Percentiles rank a stretch among this genome's conserved stretches.
These are phyloP conservation scores for Oncorhynchus gorbuscha DNA, from an alignment of 2,113 vertebrate species.

Conservation along the genomic window DNA sequence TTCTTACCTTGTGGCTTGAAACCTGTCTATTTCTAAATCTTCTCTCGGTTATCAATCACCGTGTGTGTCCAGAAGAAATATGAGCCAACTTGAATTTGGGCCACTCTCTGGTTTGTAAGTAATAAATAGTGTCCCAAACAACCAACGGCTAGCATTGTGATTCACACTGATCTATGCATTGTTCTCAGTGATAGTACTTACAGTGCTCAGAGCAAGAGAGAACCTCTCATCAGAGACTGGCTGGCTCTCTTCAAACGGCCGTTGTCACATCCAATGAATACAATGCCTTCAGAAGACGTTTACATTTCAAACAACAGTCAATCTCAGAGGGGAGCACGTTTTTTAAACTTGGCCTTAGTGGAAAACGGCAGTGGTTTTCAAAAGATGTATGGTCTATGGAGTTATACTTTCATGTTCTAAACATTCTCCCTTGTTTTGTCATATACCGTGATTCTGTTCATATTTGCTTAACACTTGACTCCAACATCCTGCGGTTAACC, in stretches of 20 bases:
- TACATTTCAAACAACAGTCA: not conserved
- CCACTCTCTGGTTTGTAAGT: not conserved
- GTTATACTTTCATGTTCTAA: too few species aligned
- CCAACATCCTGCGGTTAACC: not conserved
- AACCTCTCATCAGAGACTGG: constrained; percentile 20
- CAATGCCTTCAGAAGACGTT: not conserved
- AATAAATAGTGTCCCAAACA: not conserved
- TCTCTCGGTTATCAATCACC: not conserved
- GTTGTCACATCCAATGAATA: constrained; percentile 25
- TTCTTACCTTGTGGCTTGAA: not conserved
- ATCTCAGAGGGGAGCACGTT: too few species aligned
- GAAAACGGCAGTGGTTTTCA: too few species aligned
- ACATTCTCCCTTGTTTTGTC: too few species aligned
- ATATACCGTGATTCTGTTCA: too few species aligned
- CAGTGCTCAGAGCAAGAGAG: constrained; percentile 30
- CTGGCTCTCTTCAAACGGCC: constrained; percentile 31
- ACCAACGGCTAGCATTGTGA: not conserved
- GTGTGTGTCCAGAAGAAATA: too few species aligned
- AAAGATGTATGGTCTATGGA: too few species aligned
- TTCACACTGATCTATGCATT: constrained; percentile 25
- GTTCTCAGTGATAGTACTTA: constrained; percentile 16
- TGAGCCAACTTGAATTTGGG: not conserved
- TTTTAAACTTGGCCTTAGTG: too few species aligned
- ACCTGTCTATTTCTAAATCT: not conserved
- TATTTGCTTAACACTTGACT: not conserved